Evolutionary conservation across 2,797 vertebrate species (phyloP), one percentile per base, ranked within the genome.

Genomic region (Gambusia yucatana): DNA sequence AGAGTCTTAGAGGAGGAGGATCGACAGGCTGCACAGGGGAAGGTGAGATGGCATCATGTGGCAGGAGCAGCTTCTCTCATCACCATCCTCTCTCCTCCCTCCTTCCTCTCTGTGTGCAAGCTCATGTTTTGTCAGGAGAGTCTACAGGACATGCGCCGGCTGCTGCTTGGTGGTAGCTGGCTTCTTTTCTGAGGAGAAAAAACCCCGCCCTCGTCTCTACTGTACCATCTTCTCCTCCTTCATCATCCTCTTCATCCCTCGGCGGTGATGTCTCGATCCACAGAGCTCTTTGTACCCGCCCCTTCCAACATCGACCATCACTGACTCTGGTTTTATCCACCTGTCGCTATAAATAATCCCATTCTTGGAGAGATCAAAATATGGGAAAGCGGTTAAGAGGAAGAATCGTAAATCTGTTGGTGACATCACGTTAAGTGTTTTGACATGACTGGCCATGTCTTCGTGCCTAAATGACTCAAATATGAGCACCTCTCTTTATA

Each of bases 171-270:
- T 82, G 85, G 83, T 75, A 88, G 79, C 82, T 93, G 75, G 85
- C 83, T 82, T 91, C 89, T 80, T 94, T 79, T 91, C 82, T 77
- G 85, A 85, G 84, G 76, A 73, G 74, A 91, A 48, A 93, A 85
- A 41, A 9, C 92, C 88, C 92, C 95, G 92, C 95, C 95, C 94
- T 87, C 90, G 1, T 39, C 74, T 84, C 84, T 55, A 25, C 83
- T 79, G 82, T 87, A 76, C 82, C 83, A 76, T 81, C 85, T 86
- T 80, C 81, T 78, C 82, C 80, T 75, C 52, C 72, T 77, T 78
- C 86, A 82, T 84, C 92, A 17, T 63, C 61, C 14, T 78, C 87
- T 82, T 84, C 92, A 78, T 82, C 82, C 82, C 82, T 91, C 76
- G 79, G 87, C 82, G 79, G 90, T 76, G 92, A 94, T 46, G 91